Base-by-base conservation (phyloP, 2,888 invertebrate genomes). In the Elmis aenea region DNA sequence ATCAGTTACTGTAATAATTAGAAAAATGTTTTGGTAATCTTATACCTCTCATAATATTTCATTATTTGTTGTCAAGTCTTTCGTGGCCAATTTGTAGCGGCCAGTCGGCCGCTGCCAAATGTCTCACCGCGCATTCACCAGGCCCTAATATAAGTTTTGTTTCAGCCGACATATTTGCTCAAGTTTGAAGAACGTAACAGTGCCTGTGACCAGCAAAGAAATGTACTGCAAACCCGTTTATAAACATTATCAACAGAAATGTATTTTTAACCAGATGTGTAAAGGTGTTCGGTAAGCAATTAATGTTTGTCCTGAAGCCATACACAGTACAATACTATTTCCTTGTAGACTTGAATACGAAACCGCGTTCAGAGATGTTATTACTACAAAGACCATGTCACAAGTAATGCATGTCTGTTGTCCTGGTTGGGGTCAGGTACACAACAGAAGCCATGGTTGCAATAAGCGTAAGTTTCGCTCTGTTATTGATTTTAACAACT, bases 381-480 rank as follows among this genome's bases (percentile, higher is more conserved):
- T 59, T 16, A 61, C 59, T 30, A 57, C 59, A 31, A 67, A 69
- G 57, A 60, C 66, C 22, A 67, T 68, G 12, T 70, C 70, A 46
- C 71, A 73, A 51, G 63, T 71, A 33, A 59, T 62, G 32, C 73
- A 71, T 50, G 62, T 67, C 13, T 80, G 80, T 58, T 80, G 80
- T 56, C 73, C 76, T 2, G 79, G 80, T 35, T 80, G 79, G 80
- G 69, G 67, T 16, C 74, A 76, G 52, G 64, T 70, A 25, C 68
- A 68, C 21, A 70, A 72, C 38, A 64, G 69, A 39, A 71, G 75
- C 53, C 73, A 73, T 49, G 76, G 76, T 28, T 81, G 80, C 58
- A 74, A 74, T 57, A 77, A 74, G 72, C 75, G 80, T 80, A 65
- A 72, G 73, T 69, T 36, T 11, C 28, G 8, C n/a, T n/a, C n/a